Evolutionary conservation across 1,140 invertebrate genomes (phyloP), one percentile per base, ranked within the genome.

Genomic region (Zophobas atratus): DNA sequence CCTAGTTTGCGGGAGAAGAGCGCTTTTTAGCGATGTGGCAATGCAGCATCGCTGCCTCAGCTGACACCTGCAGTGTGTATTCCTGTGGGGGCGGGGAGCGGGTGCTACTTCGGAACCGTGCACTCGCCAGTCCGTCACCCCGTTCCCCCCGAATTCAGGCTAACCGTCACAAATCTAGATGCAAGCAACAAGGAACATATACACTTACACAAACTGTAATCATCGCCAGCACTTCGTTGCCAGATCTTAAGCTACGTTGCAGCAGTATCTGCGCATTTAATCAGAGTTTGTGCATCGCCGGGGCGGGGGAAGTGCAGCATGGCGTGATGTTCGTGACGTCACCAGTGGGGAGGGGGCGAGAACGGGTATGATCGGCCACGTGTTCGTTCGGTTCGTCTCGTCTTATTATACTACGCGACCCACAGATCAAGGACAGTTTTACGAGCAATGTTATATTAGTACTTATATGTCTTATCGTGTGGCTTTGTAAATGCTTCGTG

Each of bases 351-450:
- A 79, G 71, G 67, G 60, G 63, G 75, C 49, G 77, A 73, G 70
- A 77, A 77, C 77, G 70, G 79, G 80, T 79, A 70, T 46, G 72
- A 56, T 78, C 56, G 80, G 84, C 84, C 83, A 86, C 85, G 85
- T 86, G 85, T 85, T 86, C 81, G 80, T 79, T 84, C 79, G 80
- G 79, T 80, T 83, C 79, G 75, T 80, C 79, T 82, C 81, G 81
- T 82, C 72, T 39, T 75, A 82, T 79, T 84, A 81, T 85, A 86
- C 85, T 86, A 86, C 84, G 84, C 85, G 84, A 85, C 85, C 84
- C 84, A 86, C 83, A 86, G 84, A 86, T 86, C 85, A 86, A 86
- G 85, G 85, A 85, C 85, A 86, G 82, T 86, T 86, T 86, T 86
- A 86, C 85, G 84, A 85, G 84, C 84, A 81, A 83, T 83, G 84